These are phyloP conservation scores for Crenichthys baileyi DNA, from an alignment of 2,797 vertebrate genomes.

Conservation along the genomic window DNA sequence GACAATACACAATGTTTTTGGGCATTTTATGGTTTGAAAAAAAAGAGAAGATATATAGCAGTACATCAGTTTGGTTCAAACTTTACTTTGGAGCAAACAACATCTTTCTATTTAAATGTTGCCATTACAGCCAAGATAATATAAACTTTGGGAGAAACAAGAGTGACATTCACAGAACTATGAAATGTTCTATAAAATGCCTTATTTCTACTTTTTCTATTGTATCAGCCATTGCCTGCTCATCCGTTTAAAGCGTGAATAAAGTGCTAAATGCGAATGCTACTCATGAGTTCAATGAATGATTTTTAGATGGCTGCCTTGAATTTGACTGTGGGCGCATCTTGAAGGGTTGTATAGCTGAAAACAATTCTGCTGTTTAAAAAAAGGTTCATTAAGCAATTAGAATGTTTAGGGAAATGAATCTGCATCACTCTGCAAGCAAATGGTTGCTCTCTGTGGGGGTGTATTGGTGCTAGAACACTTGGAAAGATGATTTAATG, in stretches of 20 bases:
- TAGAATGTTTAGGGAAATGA: constrained; percentile 66
- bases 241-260: constrained; percentile 24
- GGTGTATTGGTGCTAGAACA: constrained; percentile 66
- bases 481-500: constrained; percentile 77
- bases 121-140: constrained; percentile 7
- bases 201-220: not conserved
- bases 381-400: constrained; percentile 75
- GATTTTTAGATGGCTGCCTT: constrained; percentile 37
- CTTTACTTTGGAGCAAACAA: not conserved
- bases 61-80: not conserved
- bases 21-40: not conserved
- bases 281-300: constrained; percentile 26
- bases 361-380: constrained; percentile 60
- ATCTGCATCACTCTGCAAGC: constrained; percentile 65
- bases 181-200: constrained; percentile 1
- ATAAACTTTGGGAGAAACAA: constrained; percentile 1
- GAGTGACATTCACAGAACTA: constrained; percentile 18
- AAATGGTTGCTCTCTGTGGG: constrained; percentile 58
- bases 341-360: constrained; percentile 42
- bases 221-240: constrained; percentile 26
- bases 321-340: constrained; percentile 44
- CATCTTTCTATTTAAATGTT: not conserved
- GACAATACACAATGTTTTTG: not conserved
- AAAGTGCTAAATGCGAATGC: constrained; percentile 30
- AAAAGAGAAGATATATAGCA: not conserved